phyloP scores from a whole-genome alignment of 2,797 vertebrate species.

The Pangasius macronema region DNA sequence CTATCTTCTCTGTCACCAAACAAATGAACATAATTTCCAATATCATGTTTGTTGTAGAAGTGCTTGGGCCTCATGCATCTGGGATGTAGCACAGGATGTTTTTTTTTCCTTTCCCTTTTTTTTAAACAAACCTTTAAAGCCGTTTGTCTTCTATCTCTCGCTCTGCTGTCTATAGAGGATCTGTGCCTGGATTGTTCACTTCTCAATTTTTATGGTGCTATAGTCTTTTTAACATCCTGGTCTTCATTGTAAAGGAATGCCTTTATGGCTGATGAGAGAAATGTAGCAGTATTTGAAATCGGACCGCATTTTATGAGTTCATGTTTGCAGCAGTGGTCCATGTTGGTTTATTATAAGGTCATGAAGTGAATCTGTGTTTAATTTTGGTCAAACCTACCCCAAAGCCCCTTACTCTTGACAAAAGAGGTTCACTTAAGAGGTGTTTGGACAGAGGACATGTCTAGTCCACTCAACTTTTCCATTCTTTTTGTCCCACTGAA shows the following conservation, averaged over 20 bases:
- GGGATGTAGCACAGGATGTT: constrained; percentile 60
- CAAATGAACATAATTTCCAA: constrained; percentile 39
- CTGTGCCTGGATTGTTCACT: constrained; percentile 12
- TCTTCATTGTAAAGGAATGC: constrained; percentile 1
- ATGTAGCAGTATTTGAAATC: constrained; percentile 36
- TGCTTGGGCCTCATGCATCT: constrained; percentile 48
- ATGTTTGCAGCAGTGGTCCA: constrained; percentile 23
- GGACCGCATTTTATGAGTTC: constrained; percentile 15
- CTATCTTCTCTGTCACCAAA: constrained; percentile 14
- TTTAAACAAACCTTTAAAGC: constrained; percentile 51
- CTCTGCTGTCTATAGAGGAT: constrained; percentile 21
- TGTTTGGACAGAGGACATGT: constrained; percentile 65
- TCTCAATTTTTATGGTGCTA: constrained; percentile 6
- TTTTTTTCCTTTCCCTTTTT: neutral
- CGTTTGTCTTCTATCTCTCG: constrained; percentile 37
- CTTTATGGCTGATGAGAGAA: neutral
- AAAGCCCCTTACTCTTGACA: constrained; percentile 54
- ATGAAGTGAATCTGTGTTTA: constrained; percentile 67
- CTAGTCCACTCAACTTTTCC: constrained; percentile 71
- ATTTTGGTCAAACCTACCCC: constrained; percentile 70
- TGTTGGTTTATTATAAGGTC: constrained; percentile 49
- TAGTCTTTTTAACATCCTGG: constrained; percentile 22
- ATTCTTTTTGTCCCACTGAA: constrained; percentile 35
- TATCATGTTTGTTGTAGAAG: constrained; percentile 34
- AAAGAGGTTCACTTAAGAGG: constrained; percentile 27